phyloP scores from a whole-genome alignment of 2,113 vertebrate genomes.

The Bufo gargarizans region DNA sequence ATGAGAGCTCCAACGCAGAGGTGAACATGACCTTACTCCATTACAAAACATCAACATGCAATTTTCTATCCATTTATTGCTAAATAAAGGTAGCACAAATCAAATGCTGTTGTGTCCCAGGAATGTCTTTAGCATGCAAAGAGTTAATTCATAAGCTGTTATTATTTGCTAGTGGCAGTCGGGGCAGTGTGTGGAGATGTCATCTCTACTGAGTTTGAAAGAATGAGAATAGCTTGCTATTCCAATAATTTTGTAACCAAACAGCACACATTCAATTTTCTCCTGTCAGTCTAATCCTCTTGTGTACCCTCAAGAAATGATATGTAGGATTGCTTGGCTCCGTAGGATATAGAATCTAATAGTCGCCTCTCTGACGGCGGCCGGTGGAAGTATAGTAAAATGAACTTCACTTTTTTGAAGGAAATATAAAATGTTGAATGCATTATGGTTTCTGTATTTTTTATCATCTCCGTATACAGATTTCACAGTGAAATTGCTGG shows the following conservation, averaged over 20 bases:
- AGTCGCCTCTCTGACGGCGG: background rate
- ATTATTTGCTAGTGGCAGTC: constrained; percentile 24
- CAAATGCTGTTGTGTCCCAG: background rate
- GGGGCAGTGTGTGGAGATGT: constrained; percentile 42
- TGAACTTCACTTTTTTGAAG: background rate
- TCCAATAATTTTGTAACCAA: constrained; percentile 37
- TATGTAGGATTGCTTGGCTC: constrained; percentile 26
- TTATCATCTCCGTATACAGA: background rate
- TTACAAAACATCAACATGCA: background rate
- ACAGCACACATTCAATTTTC: constrained; percentile 52
- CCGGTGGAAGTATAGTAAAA: constrained; percentile 12
- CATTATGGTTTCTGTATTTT: background rate
- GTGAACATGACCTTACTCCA: no score
- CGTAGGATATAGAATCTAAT: constrained; percentile 33
- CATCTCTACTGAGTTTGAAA: constrained; percentile 52
- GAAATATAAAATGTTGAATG: background rate
- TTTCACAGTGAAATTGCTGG: background rate
- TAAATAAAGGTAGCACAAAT: background rate
- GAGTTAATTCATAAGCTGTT: constrained; percentile 9
- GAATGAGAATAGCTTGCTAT: background rate
- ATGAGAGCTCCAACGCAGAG: no score
- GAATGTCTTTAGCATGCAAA: background rate
- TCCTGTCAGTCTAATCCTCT: constrained; percentile 42
- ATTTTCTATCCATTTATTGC: background rate
- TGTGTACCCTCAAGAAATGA: constrained; percentile 39